A percentile compares a stretch with the other conserved stretches of the same genome.
Evolutionary conservation across 53 echinoderm and acorn worm genomes (phyloP).

Genomic region (Echinometra lucunter): DNA sequence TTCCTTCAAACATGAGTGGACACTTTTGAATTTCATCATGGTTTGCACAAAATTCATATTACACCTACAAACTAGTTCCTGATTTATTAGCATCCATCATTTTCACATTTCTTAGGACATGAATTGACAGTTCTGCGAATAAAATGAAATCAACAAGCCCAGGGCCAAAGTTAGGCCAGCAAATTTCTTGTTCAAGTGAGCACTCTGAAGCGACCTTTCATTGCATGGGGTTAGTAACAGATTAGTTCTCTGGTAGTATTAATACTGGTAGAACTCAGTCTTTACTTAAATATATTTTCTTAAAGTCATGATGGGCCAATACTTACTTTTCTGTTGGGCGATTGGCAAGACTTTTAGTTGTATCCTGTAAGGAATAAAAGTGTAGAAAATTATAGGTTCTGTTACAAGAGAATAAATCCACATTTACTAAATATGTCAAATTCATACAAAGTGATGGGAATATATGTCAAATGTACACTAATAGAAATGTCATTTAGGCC

Average conservation of each 20-base stretch:
- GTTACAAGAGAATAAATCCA: too few relatives aligned
- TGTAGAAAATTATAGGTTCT: not conserved
- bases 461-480: too few relatives aligned
- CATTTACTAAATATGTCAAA: too few relatives aligned
- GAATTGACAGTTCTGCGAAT: slow-evolving; percentile 53
- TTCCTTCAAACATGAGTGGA: not conserved
- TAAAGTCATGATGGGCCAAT: not conserved
- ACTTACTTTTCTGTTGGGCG: slow-evolving; percentile 89
- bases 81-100: slow-evolving; percentile 13
- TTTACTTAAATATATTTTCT: not conserved
- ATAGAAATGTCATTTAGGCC: too few relatives aligned
- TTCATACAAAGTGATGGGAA: too few relatives aligned
- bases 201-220: slow-evolving; percentile 1
- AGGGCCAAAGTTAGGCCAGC: not conserved
- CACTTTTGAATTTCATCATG: not conserved
- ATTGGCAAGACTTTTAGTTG: slow-evolving; percentile 89
- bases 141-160: slow-evolving; percentile 27
- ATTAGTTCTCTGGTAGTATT: not conserved
- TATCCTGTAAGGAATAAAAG: slow-evolving; percentile 71
- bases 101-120: not conserved
- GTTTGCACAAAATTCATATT: not conserved
- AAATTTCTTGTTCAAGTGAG: not conserved
- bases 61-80: slow-evolving; percentile 23
- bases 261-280: not conserved
- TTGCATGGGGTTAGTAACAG: not conserved